These are phyloP conservation scores for Tipula vernalis DNA, from an alignment of 2,888 invertebrate species.

Conservation along the genomic window DNA sequence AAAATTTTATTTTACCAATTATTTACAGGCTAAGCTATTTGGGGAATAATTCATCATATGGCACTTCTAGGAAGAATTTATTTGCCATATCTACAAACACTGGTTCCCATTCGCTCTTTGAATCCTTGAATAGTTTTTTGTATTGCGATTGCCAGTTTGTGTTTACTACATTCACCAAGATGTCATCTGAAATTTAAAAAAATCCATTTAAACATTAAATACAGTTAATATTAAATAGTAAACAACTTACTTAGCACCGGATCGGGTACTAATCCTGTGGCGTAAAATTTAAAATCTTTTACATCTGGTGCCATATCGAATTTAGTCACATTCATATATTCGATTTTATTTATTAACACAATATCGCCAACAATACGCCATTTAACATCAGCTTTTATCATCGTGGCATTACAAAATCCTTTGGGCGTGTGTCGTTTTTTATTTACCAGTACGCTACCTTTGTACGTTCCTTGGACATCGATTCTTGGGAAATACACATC, in stretches of 20 bases:
- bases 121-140: neutral
- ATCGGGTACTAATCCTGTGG: conserved; percentile 47
- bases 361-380: conserved; percentile 39
- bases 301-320: conserved; percentile 51
- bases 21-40: neutral
- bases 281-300: conserved; percentile 44
- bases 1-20: neutral
- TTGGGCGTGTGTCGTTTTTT: conserved; percentile 45
- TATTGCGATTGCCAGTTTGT: neutral
- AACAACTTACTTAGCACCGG: conserved; percentile 51
- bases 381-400: conserved; percentile 39
- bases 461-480: conserved; percentile 44
- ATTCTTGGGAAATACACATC: conserved; percentile 44
- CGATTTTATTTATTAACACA: conserved; percentile 40
- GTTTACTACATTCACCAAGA: neutral
- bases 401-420: conserved; percentile 43
- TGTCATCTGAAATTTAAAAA: neutral
- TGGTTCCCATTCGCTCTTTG: neutral
- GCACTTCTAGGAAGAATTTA: neutral
- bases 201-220: no score
- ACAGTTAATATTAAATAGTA: neutral
- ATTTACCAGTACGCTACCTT: conserved; percentile 48
- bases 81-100: neutral
- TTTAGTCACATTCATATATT: conserved; percentile 43
- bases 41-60: neutral